phyloP scores from a whole-genome alignment of 2,113 vertebrate species.

The Heterochromis multidens region DNA sequence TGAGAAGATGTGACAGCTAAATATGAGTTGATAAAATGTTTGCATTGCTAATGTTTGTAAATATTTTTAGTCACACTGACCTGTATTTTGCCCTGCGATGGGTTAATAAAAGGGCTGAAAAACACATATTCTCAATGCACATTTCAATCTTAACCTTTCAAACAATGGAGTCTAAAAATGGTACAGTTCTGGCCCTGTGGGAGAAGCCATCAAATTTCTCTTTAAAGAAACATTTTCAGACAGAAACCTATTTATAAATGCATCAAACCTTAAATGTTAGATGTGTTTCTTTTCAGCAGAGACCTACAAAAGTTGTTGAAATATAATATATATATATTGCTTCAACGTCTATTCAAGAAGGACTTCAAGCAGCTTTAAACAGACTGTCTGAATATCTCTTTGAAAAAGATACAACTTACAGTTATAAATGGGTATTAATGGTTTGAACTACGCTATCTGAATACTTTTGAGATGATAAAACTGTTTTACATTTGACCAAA shows the following conservation, averaged over 20 bases:
- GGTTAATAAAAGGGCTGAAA: constrained; percentile 33
- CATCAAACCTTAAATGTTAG: constrained; percentile 48
- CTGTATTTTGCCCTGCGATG: not conserved
- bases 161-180: constrained; percentile 57
- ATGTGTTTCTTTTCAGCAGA: constrained; percentile 20
- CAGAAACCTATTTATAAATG: constrained; percentile 67
- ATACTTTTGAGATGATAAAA: not conserved
- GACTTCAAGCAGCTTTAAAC: constrained; percentile 19
- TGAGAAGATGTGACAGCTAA: constrained; percentile 21
- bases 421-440: not conserved
- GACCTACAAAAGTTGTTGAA: constrained; percentile 8
- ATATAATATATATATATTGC: constrained; percentile 41
- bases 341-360: constrained; percentile 9
- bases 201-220: constrained; percentile 44
- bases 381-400: not conserved
- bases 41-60: constrained; percentile 57
- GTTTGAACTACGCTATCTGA: not conserved
- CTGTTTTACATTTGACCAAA: not conserved
- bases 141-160: constrained; percentile 45
- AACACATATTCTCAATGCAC: constrained; percentile 36
- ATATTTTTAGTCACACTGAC: constrained; percentile 54
- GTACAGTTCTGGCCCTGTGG: constrained; percentile 37
- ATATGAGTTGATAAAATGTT: constrained; percentile 31
- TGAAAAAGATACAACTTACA: not conserved
- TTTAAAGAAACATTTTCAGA: constrained; percentile 41